Base-by-base conservation (phyloP, 2,113 vertebrate species). In the Oncorhynchus gorbuscha region DNA sequence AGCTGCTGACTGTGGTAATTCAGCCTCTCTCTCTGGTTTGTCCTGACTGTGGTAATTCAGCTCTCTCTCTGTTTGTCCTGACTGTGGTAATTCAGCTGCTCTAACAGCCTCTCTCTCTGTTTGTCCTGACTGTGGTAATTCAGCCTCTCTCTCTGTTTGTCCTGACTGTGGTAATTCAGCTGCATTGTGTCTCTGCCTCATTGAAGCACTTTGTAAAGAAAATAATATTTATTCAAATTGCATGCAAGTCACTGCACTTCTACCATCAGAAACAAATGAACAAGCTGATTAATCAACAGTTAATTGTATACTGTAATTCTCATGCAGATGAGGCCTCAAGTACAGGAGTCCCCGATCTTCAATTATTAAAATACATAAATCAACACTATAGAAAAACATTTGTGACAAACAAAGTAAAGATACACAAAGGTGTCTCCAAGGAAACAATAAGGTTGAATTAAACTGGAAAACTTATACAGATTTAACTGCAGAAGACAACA, bases 281-380 rank as follows among this genome's bases (percentile, higher is more conserved):
- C 94, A 86, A 93, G 94, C 94, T 90, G 94, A 95, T 96, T 96
- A 96, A 96, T 96, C 94, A 97, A 93, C 96, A 97, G 95, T 96
- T 97, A 97, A 97, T 97, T 97, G 95, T 96, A 94, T 95, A 93
- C n/a, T 2, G 59, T 22, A 62, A 97, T 97, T 97, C 94, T 96
- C 94, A 97, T 97, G 95, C 95, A 97, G 95, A 97, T 97, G 94
- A 96, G 94, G 90, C 91, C 90, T 94, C 94, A 93, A 86, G 92
- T 94, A 96, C 90, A 95, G 86, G 94, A 95, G 93, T 96, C 94
- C 94, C 94, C 94, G 93, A 94, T 93, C 85, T 93, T 24, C 24
- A 24, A 24, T 24, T 24, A 24, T 24, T 88, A 89, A 93, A 86
- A 81, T 81, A 84, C 86, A 86, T 82, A 86, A 88, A 84, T 51